Base-by-base conservation (phyloP, 2,888 invertebrate genomes). In the Oithona nana region DNA sequence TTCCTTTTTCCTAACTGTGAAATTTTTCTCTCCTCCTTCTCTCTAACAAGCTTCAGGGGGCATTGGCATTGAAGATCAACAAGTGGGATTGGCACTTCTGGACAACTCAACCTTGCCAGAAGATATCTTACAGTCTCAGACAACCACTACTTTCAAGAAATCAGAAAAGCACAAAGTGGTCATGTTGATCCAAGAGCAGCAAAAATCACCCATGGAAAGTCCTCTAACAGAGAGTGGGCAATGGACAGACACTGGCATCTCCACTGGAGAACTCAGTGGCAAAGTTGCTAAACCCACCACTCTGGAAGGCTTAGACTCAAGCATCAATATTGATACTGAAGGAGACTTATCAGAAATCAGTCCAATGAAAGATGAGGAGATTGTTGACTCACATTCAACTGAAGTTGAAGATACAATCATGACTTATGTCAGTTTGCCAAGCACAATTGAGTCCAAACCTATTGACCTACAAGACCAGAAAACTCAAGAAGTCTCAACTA, bases 311-410 rank as follows among this genome's bases (percentile, higher is more conserved):
- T 26, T 24, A 24, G 54, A 54, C 11, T 26, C 22, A 22, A 24
- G 24, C 26, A n/a, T n/a, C n/a, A 39, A 39, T 39, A 54, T 54
- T 54, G 54, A 54, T 54, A 54, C 54, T 24, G 54, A 54, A 24
- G 54, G 24, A 22, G 54, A 54, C 26, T 26, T 54, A 16, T 54
- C 54, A 11, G 54, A 54, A 20, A 54, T 54, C 24, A 54, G 54
- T 54, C 54, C 54, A 2, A 54, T 54, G 24, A 26, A 26, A 20
- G 26, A 20, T 24, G 54, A 54, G 26, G 54, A 24, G 3, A 26
- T 26, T 24, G 54, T 26, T 3, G 39, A 39, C 16, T 39, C 39
- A 6, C 39, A 39, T 39, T 39, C 39, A 39, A 16, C 39, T 39
- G 39, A 39, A 39, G 39, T 11, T 39, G 6, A 6, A 11, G n/a